phyloP scores from a whole-genome alignment of 2,797 vertebrate genomes.

The Harpagifer antarcticus region DNA sequence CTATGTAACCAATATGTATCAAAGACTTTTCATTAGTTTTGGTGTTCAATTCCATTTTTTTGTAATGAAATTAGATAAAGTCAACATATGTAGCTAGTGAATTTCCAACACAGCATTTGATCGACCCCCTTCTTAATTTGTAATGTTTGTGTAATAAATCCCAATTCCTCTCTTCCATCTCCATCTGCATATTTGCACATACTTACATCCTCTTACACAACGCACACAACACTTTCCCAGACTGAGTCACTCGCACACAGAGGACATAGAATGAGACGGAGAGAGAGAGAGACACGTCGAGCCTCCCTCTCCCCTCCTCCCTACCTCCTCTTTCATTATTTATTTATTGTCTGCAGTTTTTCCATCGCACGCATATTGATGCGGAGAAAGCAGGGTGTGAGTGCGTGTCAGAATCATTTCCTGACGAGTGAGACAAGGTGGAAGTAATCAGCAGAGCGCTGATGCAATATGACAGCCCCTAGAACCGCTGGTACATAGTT shows the following conservation, averaged over 20 bases:
- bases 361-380: slow-evolving; percentile 88
- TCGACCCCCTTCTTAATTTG: neutral
- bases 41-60: too few species aligned
- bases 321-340: slow-evolving; percentile 88
- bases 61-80: too few species aligned
- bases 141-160: slow-evolving; percentile 23
- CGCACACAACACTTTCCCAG: slow-evolving; percentile 55
- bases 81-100: too few species aligned
- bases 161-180: slow-evolving; percentile 15
- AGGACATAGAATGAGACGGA: slow-evolving; percentile 67
- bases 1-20: too few species aligned
- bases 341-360: slow-evolving; percentile 87
- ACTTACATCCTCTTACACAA: slow-evolving; percentile 45
- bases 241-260: slow-evolving; percentile 53
- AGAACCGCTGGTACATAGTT: slow-evolving; percentile 83
- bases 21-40: too few species aligned
- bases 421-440: slow-evolving; percentile 89
- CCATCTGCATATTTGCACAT: slow-evolving; percentile 12
- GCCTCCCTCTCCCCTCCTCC: slow-evolving; percentile 41
- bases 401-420: slow-evolving; percentile 88
- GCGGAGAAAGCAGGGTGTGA: slow-evolving; percentile 86
- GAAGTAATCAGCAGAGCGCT: slow-evolving; percentile 88
- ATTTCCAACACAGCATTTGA: neutral
- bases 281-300: slow-evolving; percentile 64
- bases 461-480: slow-evolving; percentile 87